Conservation (phyloP, 2,888 invertebrate genomes). For the Meandrusa payeni region DNA sequence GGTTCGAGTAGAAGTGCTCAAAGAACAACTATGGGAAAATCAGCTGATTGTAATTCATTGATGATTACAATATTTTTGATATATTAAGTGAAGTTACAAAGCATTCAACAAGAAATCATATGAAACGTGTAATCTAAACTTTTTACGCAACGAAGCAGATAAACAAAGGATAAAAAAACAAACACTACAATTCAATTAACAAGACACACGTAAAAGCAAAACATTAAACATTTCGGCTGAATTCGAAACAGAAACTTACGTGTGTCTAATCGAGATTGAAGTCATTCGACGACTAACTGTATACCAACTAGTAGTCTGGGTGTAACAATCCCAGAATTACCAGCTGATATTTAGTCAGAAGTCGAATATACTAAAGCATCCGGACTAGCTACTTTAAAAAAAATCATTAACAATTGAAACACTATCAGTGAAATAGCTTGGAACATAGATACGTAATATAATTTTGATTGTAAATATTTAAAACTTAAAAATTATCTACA, state of each 20-base stretch:
- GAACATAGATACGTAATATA: too few relatives aligned
- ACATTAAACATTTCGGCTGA: conserved; percentile 28
- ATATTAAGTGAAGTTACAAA: too few relatives aligned
- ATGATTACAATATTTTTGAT: too few relatives aligned
- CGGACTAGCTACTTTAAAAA: conserved; percentile 16
- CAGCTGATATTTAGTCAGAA: conserved; percentile 96
- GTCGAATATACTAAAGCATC: conserved; percentile 30
- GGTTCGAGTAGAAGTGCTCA: too few relatives aligned
- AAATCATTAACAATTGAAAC: conserved; percentile 8
- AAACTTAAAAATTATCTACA: neutral
- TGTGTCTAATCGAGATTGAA: conserved; percentile 44
- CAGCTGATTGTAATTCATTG: too few relatives aligned
- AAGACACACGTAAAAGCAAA: conserved; percentile 44
- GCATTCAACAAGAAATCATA: too few relatives aligned
- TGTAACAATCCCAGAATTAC: conserved; percentile 94
- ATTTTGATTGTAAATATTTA: neutral
- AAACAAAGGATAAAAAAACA: conserved; percentile 1
- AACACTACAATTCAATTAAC: conserved; percentile 26
- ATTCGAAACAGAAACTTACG: conserved; percentile 50
- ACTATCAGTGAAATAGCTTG: neutral
- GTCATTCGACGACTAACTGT: conserved; percentile 58
- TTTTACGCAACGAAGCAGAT: too few relatives aligned
- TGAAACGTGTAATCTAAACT: too few relatives aligned
- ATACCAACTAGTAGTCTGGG: conserved; percentile 96
- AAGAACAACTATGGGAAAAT: too few relatives aligned